phyloP scores from a whole-genome alignment of 2,113 vertebrate species.

The Shinisaurus crocodilurus region DNA sequence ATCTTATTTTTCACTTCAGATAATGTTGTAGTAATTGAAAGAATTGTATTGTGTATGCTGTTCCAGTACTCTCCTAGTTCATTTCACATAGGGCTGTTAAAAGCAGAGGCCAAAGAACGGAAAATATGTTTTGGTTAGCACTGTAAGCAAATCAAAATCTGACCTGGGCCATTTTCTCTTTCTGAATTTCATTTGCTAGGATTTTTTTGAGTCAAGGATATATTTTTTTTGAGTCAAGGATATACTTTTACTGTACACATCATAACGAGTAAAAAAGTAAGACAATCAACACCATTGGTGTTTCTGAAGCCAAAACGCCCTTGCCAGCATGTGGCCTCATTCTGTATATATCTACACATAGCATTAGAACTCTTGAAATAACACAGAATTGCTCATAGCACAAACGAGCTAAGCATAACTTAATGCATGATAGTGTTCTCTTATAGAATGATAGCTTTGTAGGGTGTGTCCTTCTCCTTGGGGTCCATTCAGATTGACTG shows the following conservation, averaged over 20 bases:
- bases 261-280: background rate
- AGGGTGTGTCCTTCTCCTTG: background rate
- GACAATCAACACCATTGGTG: background rate
- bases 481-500: background rate
- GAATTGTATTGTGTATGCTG: background rate
- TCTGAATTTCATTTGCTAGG: background rate
- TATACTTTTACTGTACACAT: background rate
- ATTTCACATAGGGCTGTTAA: background rate
- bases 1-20: background rate
- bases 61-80: background rate
- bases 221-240: background rate
- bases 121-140: background rate
- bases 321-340: rapidly evolving
- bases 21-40: background rate
- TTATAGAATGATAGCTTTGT: background rate
- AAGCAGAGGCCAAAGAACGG: background rate
- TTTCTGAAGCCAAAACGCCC: background rate
- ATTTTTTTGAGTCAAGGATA: background rate
- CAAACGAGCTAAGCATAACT: background rate
- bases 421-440: background rate
- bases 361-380: background rate
- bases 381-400: background rate
- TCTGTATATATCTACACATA: background rate
- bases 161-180: background rate
- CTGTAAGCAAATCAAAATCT: background rate